Conservation (phyloP, 2,113 vertebrate genomes). For the Piprites chloris region DNA sequence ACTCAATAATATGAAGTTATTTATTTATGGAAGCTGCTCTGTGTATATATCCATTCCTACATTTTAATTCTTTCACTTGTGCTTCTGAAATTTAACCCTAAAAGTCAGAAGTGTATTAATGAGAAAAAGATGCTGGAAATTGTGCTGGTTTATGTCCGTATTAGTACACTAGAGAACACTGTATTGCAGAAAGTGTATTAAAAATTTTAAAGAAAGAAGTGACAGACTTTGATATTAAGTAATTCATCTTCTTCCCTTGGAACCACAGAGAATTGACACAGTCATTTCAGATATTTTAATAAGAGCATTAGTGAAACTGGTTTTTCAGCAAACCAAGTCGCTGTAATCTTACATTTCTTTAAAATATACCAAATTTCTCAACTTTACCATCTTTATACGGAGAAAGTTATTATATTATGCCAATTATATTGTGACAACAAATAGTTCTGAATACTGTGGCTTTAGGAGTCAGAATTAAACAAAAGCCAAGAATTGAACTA, state of each 20-base stretch:
- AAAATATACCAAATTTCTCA: neutral
- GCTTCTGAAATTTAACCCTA: neutral
- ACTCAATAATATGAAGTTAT: neutral
- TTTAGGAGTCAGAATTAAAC: neutral
- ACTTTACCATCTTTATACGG: neutral
- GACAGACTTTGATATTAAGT: neutral
- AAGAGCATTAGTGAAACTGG: neutral
- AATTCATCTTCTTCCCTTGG: neutral
- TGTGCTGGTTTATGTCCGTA: fast-evolving
- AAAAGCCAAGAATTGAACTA: neutral
- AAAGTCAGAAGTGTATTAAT: neutral
- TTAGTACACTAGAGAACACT: neutral
- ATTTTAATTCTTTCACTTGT: neutral
- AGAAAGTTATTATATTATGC: neutral
- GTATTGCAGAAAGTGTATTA: neutral
- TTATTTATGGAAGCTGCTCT: neutral
- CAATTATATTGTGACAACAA: neutral
- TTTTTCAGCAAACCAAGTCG: neutral
- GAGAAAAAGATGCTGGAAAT: neutral
- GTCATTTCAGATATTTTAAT: slow-evolving; percentile 5
- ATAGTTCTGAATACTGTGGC: neutral
- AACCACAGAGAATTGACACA: neutral
- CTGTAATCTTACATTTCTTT: neutral
- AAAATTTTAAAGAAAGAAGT: neutral
- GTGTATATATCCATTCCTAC: neutral